Evolutionary conservation across 2,797 vertebrate species (phyloP), one percentile per base, ranked within the genome.

Genomic region (Bovichtus diacanthus): DNA sequence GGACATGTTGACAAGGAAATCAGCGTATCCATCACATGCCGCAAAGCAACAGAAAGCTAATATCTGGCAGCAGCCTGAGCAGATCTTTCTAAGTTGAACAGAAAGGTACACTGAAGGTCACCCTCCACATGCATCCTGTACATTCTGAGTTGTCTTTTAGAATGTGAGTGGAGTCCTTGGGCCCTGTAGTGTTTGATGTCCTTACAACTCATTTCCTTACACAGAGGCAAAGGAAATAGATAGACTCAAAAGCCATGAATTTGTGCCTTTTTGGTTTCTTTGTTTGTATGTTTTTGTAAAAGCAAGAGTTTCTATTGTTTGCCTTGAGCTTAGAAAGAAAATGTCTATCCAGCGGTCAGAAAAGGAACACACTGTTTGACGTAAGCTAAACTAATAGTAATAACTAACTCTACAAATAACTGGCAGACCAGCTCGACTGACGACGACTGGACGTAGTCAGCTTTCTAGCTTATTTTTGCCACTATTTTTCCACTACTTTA

Each of bases 121-220:
- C 13, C 51, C 44, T 62, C 56, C 73, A 77, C 66, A 54, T 70
- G 80, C 60, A 65, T 77, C 47, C 66, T 70, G 74, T 50, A 15
- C 11, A 38, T 21, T 46, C 49, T 59, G 44, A 7, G 9, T 64
- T 23, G n/a, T 50, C 38, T 74, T 53, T 54, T 36, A 61, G 47
- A 70, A 53, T 36, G 6, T 5, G 10, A 62, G 29, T 16, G 41
- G 9, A 54, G 47, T 61, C 13, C 38, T 47, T 43, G 51, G 15
- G 21, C 49, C 64, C 13, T 64, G 55, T 34, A 9, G 38, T 59
- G 56, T 70, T 72, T 81, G 39, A 58, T 68, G n/a, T 44, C 41
- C 60, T 68, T 58, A 47, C 11, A 79, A 59, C 38, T 65, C 21
- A 70, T 74, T 55, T 79, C 43, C 70, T 62, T 43, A 46, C 2